Evolutionary conservation across 2,888 invertebrate species (phyloP).

Genomic region (Tenthredo amoena): DNA sequence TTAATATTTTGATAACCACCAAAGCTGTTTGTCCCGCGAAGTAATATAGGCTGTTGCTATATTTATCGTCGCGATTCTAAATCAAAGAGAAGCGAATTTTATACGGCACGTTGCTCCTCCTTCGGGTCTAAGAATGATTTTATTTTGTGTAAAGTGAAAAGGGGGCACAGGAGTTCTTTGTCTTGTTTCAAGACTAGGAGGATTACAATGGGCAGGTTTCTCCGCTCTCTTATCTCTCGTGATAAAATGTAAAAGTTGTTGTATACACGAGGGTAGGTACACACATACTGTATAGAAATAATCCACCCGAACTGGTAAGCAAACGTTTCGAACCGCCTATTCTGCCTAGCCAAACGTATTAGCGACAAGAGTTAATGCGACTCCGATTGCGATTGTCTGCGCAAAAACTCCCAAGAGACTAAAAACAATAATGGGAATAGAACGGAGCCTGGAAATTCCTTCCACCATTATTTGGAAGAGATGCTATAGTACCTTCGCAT

Average conservation of each 20-base stretch:
- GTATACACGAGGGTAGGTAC: neutral
- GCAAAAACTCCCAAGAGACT: constrained; percentile 16
- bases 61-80: neutral
- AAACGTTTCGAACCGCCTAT: neutral
- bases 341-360: neutral
- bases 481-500: neutral
- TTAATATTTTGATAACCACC: neutral
- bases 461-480: neutral
- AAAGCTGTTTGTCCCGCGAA: neutral
- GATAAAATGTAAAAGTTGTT: constrained; percentile 11
- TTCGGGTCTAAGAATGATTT: neutral
- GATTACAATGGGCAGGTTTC: neutral
- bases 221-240: neutral
- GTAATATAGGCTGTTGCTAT: neutral
- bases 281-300: neutral
- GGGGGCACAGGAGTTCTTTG: neutral
- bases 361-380: neutral
- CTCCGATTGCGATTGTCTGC: neutral
- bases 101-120: neutral
- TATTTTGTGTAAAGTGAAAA: neutral
- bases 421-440: neutral
- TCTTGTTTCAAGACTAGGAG: neutral
- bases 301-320: neutral
- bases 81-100: neutral
- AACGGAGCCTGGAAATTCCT: neutral